phyloP scores from a whole-genome alignment of 2,113 vertebrate species.

The Trichomycterus rosablanca region DNA sequence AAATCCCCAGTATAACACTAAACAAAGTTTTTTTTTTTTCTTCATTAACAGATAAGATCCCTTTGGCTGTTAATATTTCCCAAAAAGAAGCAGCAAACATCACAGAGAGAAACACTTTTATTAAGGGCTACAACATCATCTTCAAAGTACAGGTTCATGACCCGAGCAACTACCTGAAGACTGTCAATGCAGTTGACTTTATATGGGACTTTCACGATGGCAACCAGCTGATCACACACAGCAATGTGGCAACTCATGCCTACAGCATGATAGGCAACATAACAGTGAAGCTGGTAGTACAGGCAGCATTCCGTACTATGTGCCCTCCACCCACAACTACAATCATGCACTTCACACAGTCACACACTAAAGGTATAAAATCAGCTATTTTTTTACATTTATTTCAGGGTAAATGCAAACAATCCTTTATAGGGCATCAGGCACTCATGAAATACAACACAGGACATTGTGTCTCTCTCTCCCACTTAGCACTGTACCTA shows the following conservation, averaged over 20 bases:
- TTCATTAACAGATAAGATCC: conserved; percentile 80
- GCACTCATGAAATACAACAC: too few relatives aligned
- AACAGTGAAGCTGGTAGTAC: conserved; percentile 76
- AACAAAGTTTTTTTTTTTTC: too few relatives aligned
- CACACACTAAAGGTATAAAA: neutral
- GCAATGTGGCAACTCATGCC: conserved; percentile 70
- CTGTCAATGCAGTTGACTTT: conserved; percentile 73
- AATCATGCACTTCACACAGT: conserved; percentile 30
- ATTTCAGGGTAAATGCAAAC: too few relatives aligned
- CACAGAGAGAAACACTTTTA: conserved; percentile 78
- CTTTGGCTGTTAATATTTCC: conserved; percentile 75
- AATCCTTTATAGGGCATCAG: too few relatives aligned
- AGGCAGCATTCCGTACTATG: conserved; percentile 74
- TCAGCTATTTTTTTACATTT: too few relatives aligned
- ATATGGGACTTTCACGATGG: conserved; percentile 88
- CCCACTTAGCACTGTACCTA: too few relatives aligned
- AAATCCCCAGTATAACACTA: too few relatives aligned
- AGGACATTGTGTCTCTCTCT: too few relatives aligned
- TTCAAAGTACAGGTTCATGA: conserved; percentile 83
- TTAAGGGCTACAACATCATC: conserved; percentile 74
- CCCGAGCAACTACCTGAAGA: conserved; percentile 83
- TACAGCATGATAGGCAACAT: conserved; percentile 75
- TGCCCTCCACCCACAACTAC: conserved; percentile 70
- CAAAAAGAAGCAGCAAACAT: conserved; percentile 81
- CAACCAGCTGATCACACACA: conserved; percentile 76